Evolutionary conservation across 1,140 invertebrate genomes (phyloP), one percentile per base, ranked within the genome.

Genomic region (Glomeris maerens): DNA sequence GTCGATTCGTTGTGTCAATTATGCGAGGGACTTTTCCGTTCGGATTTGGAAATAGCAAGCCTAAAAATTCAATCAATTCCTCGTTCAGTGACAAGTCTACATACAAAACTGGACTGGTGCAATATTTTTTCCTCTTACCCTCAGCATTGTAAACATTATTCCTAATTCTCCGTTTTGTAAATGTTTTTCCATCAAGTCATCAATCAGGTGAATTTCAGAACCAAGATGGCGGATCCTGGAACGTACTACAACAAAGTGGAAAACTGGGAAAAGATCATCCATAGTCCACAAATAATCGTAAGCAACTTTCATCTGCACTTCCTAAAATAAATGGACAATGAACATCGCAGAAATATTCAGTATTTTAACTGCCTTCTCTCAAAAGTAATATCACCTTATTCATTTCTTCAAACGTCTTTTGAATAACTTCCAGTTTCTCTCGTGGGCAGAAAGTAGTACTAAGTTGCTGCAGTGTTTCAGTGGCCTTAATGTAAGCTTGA

Each of bases 181-280:
- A 59, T 77, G 73, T 7, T 73, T 72, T 60, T 87, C 83, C 68
- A 86, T 80, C 55, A 90, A 82, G 64, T 89, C 81, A 55, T 84
- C 78, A 20, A 88, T 80, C 59, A 88, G 81, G 62, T 84, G 79
- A 57, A 88, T 80, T 69, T 88, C 84, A 14, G 84, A 85, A 2
- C 84, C 84, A 17, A 89, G 74, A 65, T 87, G 83, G 48, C 83
- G 74, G 56, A 90, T 81, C 50, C 80, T 72, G 21, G 84, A 77
- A 42, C 84, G 68, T 0, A 89, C 79, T 27, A 88, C 83, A 31
- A 88, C 81, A 66, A 81, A 89, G 63, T 83, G 78, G 67, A 88
- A 88, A 23, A 86, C 77, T 2, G 85, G 84, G 66, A 90, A 83
- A 50, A 90, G 67, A 57, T 85, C 82, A 66, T 90, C 84, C 81